Evolutionary conservation across 2,888 invertebrate genomes (phyloP).

Genomic region (Pterostichus madidus): DNA sequence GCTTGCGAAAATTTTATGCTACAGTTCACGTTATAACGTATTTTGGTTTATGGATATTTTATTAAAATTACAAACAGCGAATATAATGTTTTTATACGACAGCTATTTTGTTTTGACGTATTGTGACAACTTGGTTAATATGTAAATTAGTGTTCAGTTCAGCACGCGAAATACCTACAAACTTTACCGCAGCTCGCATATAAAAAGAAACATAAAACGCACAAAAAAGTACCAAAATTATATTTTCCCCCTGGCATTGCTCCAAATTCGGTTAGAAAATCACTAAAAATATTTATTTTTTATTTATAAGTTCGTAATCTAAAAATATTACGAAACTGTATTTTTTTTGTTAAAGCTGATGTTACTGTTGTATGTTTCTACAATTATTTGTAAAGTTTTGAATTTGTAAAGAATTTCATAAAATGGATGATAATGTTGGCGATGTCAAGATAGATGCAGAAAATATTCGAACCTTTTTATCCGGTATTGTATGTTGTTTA

Average conservation of each 20-base stretch:
- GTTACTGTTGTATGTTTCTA: too few species aligned
- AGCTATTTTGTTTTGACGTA: constrained; percentile 54
- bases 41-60: constrained; percentile 52
- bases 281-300: constrained; percentile 4
- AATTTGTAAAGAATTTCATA: too few species aligned
- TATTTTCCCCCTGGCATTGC: constrained; percentile 13
- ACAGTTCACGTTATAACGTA: background rate
- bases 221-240: constrained; percentile 30
- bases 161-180: constrained; percentile 49
- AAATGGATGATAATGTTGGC: too few species aligned
- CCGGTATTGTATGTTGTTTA: too few species aligned
- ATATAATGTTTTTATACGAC: constrained; percentile 43
- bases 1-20: constrained; percentile 10
- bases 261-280: constrained; percentile 23
- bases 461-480: too few species aligned
- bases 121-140: constrained; percentile 57
- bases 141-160: constrained; percentile 46
- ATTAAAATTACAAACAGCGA: constrained; percentile 44
- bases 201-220: constrained; percentile 37
- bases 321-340: too few species aligned
- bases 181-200: constrained; percentile 16
- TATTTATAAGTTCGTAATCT: background rate
- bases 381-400: too few species aligned
- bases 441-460: too few species aligned
- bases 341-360: too few species aligned